Evolutionary conservation across 2,888 invertebrate genomes (phyloP).

Genomic region (Spilarctia lutea): DNA sequence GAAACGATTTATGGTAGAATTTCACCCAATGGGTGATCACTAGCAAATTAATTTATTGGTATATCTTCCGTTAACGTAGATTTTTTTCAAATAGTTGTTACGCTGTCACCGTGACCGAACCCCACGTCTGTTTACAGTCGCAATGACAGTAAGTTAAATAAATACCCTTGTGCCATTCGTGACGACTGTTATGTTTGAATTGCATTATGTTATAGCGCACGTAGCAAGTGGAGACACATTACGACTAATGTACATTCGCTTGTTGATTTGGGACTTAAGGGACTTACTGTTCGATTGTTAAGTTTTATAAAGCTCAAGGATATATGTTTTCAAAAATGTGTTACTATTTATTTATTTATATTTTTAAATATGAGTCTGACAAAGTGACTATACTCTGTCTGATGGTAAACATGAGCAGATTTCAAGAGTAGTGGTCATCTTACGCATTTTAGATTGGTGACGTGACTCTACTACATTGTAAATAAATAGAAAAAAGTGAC

Average conservation of each 20-base stretch:
- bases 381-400: too few relatives aligned
- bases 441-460: too few relatives aligned
- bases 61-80: not conserved
- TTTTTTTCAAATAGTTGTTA: not conserved
- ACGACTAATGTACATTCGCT: constrained; percentile 25
- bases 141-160: constrained; percentile 60
- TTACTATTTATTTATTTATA: not conserved
- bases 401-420: too few relatives aligned
- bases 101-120: constrained; percentile 30
- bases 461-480: too few relatives aligned
- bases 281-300: not conserved
- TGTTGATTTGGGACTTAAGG: constrained; percentile 23
- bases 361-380: too few relatives aligned
- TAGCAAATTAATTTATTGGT: too few relatives aligned
- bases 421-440: too few relatives aligned
- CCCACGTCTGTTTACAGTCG: constrained; percentile 50
- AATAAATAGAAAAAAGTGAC: not conserved
- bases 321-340: too few relatives aligned
- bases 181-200: constrained; percentile 53
- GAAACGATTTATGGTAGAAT: too few relatives aligned
- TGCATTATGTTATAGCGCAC: constrained; percentile 52
- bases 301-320: not conserved
- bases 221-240: constrained; percentile 19
- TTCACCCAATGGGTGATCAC: too few relatives aligned
- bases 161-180: constrained; percentile 52